Percentiles rank a stretch among this genome's conserved stretches.
Conservation (phyloP, 2,888 invertebrate species). For the Noctua janthina region DNA sequence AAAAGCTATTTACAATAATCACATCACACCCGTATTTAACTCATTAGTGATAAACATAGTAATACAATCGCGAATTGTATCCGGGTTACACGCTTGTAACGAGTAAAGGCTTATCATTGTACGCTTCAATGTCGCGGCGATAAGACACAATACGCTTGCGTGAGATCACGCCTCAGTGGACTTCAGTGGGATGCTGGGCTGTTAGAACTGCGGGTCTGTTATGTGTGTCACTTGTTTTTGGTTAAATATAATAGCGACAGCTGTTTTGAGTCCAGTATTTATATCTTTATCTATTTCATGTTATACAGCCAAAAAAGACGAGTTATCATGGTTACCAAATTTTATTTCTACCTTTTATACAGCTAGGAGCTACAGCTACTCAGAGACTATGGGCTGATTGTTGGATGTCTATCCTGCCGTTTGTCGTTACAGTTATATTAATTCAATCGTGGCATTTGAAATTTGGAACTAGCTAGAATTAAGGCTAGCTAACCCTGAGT, state of each 20-base stretch:
- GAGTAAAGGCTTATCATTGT: conserved; percentile 48
- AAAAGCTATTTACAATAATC: conserved; percentile 9
- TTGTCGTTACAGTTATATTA: not conserved
- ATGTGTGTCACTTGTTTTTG: conserved; percentile 10
- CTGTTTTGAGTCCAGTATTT: conserved; percentile 2
- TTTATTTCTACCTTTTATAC: not conserved
- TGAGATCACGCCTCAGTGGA: conserved; percentile 46
- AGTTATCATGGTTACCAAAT: not conserved
- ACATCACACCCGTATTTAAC: conserved; percentile 25
- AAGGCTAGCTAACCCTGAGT: not conserved
- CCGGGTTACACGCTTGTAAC: conserved; percentile 37
- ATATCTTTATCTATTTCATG: not conserved
- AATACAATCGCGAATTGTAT: conserved; percentile 39
- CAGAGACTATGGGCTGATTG: not conserved
- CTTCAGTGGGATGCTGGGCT: conserved; percentile 12
- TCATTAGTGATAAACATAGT: conserved; percentile 18
- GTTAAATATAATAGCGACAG: not conserved
- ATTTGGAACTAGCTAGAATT: not conserved
- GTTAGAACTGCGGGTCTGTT: conserved; percentile 25
- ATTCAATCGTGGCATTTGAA: not conserved
- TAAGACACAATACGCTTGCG: conserved; percentile 54
- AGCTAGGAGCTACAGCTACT: not conserved
- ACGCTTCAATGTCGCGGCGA: conserved; percentile 51
- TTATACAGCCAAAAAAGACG: not conserved
- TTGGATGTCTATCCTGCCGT: no score